These are phyloP conservation scores for Anas bahamensis DNA, from an alignment of 2,797 vertebrate species.

Conservation along the genomic window DNA sequence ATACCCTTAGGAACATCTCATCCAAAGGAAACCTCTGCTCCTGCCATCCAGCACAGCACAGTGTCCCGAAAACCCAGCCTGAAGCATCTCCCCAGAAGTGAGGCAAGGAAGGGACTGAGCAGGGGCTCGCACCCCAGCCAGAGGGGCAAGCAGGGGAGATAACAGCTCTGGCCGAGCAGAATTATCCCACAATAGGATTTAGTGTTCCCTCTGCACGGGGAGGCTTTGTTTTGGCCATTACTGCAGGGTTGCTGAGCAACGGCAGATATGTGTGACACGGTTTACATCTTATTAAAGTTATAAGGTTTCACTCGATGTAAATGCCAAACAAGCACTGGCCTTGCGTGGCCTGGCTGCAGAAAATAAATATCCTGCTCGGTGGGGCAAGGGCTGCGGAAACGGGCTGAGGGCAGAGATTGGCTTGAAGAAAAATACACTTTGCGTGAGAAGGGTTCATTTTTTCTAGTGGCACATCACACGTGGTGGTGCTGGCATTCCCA, in stretches of 20 bases:
- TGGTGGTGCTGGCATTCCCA: background rate
- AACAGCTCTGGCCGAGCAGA: constrained; percentile 23
- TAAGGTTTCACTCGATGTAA: constrained; percentile 66
- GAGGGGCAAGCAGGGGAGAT: background rate
- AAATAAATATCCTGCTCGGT: background rate
- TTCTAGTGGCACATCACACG: background rate
- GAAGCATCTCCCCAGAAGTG: background rate
- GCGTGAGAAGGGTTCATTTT: background rate
- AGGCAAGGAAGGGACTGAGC: fast-evolving
- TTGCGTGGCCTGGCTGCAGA: background rate
- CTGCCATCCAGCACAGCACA: background rate
- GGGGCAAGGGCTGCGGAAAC: background rate
- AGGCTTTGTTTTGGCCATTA: constrained; percentile 67
- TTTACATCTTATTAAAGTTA: constrained; percentile 74
- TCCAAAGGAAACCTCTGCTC: background rate
- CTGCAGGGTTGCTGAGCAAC: constrained; percentile 56
- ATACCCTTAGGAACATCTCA: background rate
- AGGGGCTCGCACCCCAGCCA: background rate
- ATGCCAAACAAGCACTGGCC: constrained; percentile 52
- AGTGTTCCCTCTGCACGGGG: background rate
- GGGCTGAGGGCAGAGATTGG: background rate
- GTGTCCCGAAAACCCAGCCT: background rate
- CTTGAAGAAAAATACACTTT: background rate
- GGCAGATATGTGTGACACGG: constrained; percentile 40
- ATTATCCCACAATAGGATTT: constrained; percentile 72